Base-by-base conservation (phyloP, 2,888 invertebrate species). In the Nasonovia ribisnigri region DNA sequence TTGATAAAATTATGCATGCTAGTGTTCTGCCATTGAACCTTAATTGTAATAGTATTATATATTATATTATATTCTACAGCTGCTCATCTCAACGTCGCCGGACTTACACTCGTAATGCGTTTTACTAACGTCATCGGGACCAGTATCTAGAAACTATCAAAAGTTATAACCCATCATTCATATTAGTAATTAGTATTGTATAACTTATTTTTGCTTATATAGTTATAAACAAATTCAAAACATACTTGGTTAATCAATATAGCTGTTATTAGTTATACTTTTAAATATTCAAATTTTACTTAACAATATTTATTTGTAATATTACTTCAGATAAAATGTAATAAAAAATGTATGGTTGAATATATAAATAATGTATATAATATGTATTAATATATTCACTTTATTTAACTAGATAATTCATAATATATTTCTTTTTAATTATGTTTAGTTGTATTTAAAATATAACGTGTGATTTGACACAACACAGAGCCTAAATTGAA, bases 1-100 rank as follows among this genome's bases (percentile, higher is more conserved):
- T 77, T 54, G n/a, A n/a, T 43, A 88, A 60, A 86, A 88, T 92
- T 92, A 92, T 92, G 88, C 92, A 43, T 51, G 42, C 92, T 51
- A 20, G 54, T 43, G 92, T 92, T 67, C 46, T 24, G 77, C 26
- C 13, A 60, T 46, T 42, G n/a, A 43, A 46, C 48, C 36, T 86
- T n/a, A 91, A 57, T 54, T 36, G 46, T 57, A 60, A 54, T 88
- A 57, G 10, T 54, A 36, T 89, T 43, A 84, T 60, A 89, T 60
- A 42, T 88, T 88, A 60, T 29, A 60, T 48, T 29, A n/a, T 60
- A 60, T 29, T 46, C 6, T 42, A n/a, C 89, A 89, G 89, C 89
- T 89, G 89, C 89, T 29, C 43, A 6, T 54, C 5, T 57, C 88
- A 48, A 67, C 67, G 26, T 36, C 36, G 4, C 26, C 6, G 24